phyloP scores from a whole-genome alignment of 1,140 invertebrate species.

The Ridgeia piscesae region DNA sequence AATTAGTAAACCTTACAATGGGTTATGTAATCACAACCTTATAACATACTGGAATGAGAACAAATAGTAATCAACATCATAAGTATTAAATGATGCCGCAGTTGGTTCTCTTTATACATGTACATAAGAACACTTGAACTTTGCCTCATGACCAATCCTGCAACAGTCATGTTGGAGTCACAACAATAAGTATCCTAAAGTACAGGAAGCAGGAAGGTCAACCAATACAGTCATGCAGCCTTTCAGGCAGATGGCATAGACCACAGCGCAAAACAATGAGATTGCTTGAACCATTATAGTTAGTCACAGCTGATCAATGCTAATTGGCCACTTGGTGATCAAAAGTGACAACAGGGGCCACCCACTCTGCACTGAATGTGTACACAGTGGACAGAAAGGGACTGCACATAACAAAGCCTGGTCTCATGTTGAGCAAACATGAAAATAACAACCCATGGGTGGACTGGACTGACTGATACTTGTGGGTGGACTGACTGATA shows the following conservation, averaged over 20 bases:
- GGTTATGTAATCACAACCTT: background rate
- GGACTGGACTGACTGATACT: background rate
- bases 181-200: background rate
- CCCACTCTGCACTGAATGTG: background rate
- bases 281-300: background rate
- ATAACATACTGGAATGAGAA: background rate
- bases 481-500: too few species aligned
- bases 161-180: background rate
- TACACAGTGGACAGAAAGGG: background rate
- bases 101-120: background rate
- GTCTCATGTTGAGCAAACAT: background rate
- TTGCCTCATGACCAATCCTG: background rate
- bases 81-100: background rate
- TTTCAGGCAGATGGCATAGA: background rate
- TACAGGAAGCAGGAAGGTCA: background rate
- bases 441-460: background rate
- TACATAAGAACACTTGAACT: background rate
- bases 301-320: background rate
- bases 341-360: background rate
- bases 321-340: background rate
- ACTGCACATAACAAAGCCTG: background rate
- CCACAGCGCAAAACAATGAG: background rate
- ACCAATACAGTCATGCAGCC: background rate
- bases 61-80: background rate
- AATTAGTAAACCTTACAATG: background rate